Percentiles rank a stretch among this genome's conserved stretches.
phyloP scores from a whole-genome alignment of 2,888 invertebrate species.

The Stramonita haemastoma region DNA sequence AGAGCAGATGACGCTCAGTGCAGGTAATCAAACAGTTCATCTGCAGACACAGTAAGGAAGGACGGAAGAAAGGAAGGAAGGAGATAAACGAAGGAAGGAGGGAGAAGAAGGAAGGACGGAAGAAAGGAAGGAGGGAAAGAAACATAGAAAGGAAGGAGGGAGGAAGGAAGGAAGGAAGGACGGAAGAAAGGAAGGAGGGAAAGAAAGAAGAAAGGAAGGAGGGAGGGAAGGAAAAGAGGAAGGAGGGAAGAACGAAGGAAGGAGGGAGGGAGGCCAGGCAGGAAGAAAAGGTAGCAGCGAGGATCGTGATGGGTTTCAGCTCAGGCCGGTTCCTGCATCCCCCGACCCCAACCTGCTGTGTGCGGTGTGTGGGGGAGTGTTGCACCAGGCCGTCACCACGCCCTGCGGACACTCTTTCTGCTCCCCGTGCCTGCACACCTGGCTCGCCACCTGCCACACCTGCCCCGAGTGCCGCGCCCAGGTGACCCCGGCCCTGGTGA shows the following conservation, averaged over 20 bases:
- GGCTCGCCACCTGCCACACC: constrained; percentile 67
- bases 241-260: too few relatives aligned
- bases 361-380: constrained; percentile 71
- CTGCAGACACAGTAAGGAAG: too few relatives aligned
- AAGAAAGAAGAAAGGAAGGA: too few relatives aligned
- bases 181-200: too few relatives aligned
- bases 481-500: constrained; percentile 52
- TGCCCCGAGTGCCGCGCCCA: constrained; percentile 72
- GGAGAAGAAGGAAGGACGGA: not conserved
- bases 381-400: constrained; percentile 72
- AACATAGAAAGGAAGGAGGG: not conserved
- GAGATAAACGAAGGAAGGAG: not conserved
- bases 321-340: constrained; percentile 63
- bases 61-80: not conserved
- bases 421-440: constrained; percentile 67
- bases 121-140: not conserved
- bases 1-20: too few relatives aligned
- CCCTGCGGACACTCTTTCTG: constrained; percentile 76
- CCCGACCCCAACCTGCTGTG: constrained; percentile 74
- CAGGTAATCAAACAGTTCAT: too few relatives aligned
- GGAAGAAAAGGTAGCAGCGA: not conserved
- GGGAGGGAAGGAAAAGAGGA: too few relatives aligned
- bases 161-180: too few relatives aligned
- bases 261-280: too few relatives aligned
- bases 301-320: constrained; percentile 68